Percentiles rank a stretch among this genome's conserved stretches.
These are phyloP conservation scores for Strigops habroptila DNA, from an alignment of 2,113 vertebrate genomes.

Conservation along the genomic window DNA sequence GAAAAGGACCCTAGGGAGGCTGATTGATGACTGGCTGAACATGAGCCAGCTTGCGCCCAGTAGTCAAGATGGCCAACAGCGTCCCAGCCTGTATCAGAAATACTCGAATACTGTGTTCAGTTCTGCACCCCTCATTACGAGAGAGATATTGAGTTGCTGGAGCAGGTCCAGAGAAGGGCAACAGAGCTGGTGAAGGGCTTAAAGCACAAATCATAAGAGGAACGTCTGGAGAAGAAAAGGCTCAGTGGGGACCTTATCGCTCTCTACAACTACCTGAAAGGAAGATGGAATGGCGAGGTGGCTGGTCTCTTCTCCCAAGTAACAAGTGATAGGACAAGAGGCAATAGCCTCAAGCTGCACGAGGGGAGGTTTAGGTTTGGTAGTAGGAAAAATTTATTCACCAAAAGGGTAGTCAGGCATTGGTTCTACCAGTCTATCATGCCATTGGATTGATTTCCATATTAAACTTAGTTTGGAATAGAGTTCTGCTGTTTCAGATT, in stretches of 20 bases:
- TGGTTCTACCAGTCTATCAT: neutral
- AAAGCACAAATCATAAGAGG: neutral
- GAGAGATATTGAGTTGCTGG: neutral
- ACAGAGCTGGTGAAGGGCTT: neutral
- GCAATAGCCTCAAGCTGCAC: neutral
- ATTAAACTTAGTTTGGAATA: neutral
- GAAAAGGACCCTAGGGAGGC: neutral
- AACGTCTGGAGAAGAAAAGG: neutral
- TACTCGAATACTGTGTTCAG: neutral
- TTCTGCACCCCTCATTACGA: neutral
- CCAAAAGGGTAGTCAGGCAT: neutral
- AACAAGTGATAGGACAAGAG: neutral
- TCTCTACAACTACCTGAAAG: neutral
- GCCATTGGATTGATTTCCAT: neutral
- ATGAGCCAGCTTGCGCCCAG: neutral
- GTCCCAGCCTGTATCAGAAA: neutral
- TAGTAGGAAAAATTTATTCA: neutral
- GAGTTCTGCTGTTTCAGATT: neutral
- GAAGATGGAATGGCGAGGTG: neutral
- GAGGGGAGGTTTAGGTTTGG: neutral
- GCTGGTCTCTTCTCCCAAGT: neutral
- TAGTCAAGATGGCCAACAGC: neutral
- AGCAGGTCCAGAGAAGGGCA: neutral
- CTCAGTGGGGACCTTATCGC: neutral
- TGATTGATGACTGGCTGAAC: neutral